Base-by-base conservation (phyloP, 2,113 vertebrate genomes). In the Calyptommatus sinebrachiatus region DNA sequence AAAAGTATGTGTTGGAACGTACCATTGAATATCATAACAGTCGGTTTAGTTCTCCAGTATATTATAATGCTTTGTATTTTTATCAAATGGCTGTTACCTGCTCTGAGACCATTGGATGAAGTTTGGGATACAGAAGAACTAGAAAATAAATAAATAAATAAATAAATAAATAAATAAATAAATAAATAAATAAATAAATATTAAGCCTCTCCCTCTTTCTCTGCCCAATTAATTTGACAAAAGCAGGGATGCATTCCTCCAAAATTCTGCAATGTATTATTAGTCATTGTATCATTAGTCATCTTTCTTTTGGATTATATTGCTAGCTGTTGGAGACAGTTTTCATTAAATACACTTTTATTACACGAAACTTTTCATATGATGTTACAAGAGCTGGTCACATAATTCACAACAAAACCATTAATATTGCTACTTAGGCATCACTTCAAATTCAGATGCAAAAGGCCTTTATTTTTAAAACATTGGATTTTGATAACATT, bases 301-400 rank as follows among this genome's bases (percentile, higher is more conserved):
- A 68, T 79, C 78, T 92, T 89, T 91, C 75, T 91, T 94, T 91
- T 88, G 73, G 92, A 94, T 94, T 91, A 94, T 89, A 91, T 86
- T 91, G 88, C 95, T 93, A 95, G 95, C 95, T 95, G 91, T 97
- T 96, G 97, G 96, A 98, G 96, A 96, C 96, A 79, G 91, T 95
- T 96, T 97, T 97, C 97, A 97, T 97, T 99, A 96, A 97, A 97
- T 97, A 98, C 96, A 97, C 93, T 94, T 57, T 95, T 96, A 97
- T 95, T 95, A 97, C 95, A 96, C 97, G 95, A 97, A 95, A 97
- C 95, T 96, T 95, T 95, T 92, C 96, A 95, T 93, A 91, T 97
- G 95, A 95, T 91, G 94, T 92, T 89, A 88, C 96, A 91, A 95
- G 96, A 95, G 95, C 96, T 97, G 97, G 95, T 97, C 96, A 97